A percentile compares a stretch with the other conserved stretches of the same genome.
Conservation (phyloP, 2,888 invertebrate species). For the Cosmorhoe ocellata region DNA sequence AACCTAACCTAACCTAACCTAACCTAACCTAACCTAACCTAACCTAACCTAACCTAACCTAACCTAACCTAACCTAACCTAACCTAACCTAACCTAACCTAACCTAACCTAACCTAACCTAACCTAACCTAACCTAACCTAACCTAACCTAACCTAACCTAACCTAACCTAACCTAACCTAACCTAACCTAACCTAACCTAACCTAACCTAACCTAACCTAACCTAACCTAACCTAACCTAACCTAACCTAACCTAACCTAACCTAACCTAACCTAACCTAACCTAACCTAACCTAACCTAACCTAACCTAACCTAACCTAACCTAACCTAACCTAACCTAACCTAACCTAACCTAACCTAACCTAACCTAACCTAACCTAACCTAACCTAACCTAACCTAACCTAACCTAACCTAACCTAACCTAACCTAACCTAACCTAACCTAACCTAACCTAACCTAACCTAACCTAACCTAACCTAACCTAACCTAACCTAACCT, state of each 20-base stretch:
- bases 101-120: conserved; percentile 10
- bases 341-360: conserved; percentile 12
- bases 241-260: conserved; percentile 12
- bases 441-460: conserved; percentile 30
- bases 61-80: conserved; percentile 9
- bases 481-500: conserved; percentile 30
- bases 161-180: conserved; percentile 11
- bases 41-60: conserved; percentile 11
- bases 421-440: conserved; percentile 17
- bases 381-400: conserved; percentile 8
- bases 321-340: conserved; percentile 12
- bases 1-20: conserved; percentile 11
- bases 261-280: conserved; percentile 11
- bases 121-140: conserved; percentile 9
- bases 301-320: conserved; percentile 13
- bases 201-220: conserved; percentile 11
- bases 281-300: conserved; percentile 13
- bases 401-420: conserved; percentile 8
- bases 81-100: conserved; percentile 9
- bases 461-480: conserved; percentile 32
- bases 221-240: conserved; percentile 11
- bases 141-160: conserved; percentile 11
- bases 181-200: conserved; percentile 11
- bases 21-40: conserved; percentile 11
- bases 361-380: conserved; percentile 11